Base-by-base conservation (phyloP, 1,140 invertebrate species). In the Drosophila fuyamai region DNA sequence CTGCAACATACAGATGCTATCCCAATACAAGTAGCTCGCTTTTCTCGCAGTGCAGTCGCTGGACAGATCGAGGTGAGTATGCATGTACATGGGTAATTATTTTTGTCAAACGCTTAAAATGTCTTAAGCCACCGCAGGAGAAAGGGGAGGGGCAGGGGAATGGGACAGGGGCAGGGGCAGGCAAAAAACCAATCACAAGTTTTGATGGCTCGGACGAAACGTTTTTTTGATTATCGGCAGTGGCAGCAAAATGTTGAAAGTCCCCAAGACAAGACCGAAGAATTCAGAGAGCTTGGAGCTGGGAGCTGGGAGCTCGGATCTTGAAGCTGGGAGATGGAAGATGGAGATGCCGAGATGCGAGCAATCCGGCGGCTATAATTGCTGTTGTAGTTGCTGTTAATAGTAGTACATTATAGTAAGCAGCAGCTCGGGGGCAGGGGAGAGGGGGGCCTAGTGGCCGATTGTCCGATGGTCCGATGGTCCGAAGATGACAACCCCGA, bases 91-190 rank as follows among this genome's bases (percentile, higher is more conserved):
- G 62, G 79, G 79, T 88, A 88, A 86, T 86, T 88, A 88, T 88
- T 85, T 85, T 85, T 85, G 82, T 85, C 82, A 85, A 85, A 72
- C 82, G 60, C 74, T 74, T 79, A 76, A 83, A 79, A 78, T 63
- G 74, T 68, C 70, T 79, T 74, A 70, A 76, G 60, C 56, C 51
- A 59, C 44, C 13, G 46, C 51, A 9, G 50, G 27, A 4, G 54
- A 40, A 29, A 27, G 35, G 10, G 35, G 50, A 18, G 35, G 13
- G 6, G 9, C 12, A 2, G 6, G 44, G 12, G 44, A 8, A 8
- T 8, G 7, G 44, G 23, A 23, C 23, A 23, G 18, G 38, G 66
- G 29, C 5, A 58, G 38, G 48, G 38, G 35, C n/a, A 16, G 38
- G 35, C 14, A 16, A 38, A 76, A 76, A 76, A 76, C 73, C 73